phyloP scores from a whole-genome alignment of 2,797 vertebrate species.

The Myioborus melanocephalus region DNA sequence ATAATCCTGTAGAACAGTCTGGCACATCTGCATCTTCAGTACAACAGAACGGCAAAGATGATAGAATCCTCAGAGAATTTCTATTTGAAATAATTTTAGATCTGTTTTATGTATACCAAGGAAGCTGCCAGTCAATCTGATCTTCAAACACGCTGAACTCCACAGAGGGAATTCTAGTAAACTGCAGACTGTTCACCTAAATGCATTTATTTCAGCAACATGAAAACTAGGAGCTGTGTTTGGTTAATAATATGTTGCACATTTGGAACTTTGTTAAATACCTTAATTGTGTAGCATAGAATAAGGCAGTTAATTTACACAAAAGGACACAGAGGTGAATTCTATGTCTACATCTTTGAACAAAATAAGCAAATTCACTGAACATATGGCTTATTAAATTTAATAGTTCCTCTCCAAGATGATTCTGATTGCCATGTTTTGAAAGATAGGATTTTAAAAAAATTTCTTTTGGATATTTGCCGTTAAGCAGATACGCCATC shows the following conservation, averaged over 20 bases:
- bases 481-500: slow-evolving; percentile 78
- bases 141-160: slow-evolving; percentile 70
- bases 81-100: slow-evolving; percentile 73
- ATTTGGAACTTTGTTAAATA: slow-evolving; percentile 65
- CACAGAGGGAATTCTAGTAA: slow-evolving; percentile 59
- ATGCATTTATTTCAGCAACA: slow-evolving; percentile 59
- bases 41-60: slow-evolving; percentile 57
- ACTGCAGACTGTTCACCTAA: slow-evolving; percentile 68
- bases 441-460: slow-evolving; percentile 69
- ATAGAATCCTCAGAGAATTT: slow-evolving; percentile 61
- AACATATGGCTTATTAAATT: slow-evolving; percentile 83
- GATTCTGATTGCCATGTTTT: slow-evolving; percentile 79
- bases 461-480: slow-evolving; percentile 79
- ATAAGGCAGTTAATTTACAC: slow-evolving; percentile 54
- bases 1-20: slow-evolving; percentile 51
- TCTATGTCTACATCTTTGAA: slow-evolving; percentile 64
- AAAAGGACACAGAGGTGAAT: slow-evolving; percentile 59
- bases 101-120: slow-evolving; percentile 69
- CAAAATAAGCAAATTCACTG: slow-evolving; percentile 75
- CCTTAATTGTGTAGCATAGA: slow-evolving; percentile 60
- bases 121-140: slow-evolving; percentile 75
- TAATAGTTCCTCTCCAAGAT: slow-evolving; percentile 80
- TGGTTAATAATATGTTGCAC: slow-evolving; percentile 52
- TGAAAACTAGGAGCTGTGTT: slow-evolving; percentile 39
- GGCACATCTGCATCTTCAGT: slow-evolving; percentile 63